Evolutionary conservation across 2,113 vertebrate genomes (phyloP), one percentile per base, ranked within the genome.

Genomic region (Cyanocitta stelleri): DNA sequence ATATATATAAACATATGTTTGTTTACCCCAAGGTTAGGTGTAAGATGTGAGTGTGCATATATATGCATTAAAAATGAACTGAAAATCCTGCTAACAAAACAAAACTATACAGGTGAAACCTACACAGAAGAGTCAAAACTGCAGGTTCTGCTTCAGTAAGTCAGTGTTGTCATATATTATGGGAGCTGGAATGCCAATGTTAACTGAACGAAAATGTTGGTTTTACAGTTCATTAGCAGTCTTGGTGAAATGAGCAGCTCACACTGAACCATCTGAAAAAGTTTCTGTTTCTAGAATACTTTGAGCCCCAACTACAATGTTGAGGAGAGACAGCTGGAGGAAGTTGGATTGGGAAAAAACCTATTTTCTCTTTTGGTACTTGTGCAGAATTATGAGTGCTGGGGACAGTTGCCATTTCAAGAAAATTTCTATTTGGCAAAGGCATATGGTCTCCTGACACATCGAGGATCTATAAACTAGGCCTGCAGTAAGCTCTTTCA

Each of bases 181-280:
- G 43, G 32, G 85, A 85, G 27, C 73, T 91, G 73, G 71, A 46
- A 94, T 91, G 69, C 75, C 37, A 8, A 7, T 97, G 80, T 77
- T 96, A 96, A 91, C 78, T 84, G 93, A 96, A 97, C 93, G 84
- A 75, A 91, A 96, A 85, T 96, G 87, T 91, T 98, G 67, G 63
- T 69, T 97, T 97, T 97, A 92, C 67, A 96, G 87, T 93, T 96
- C 91, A 82, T 97, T 96, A 90, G 13, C n/a, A 85, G 35, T 68
- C 74, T 73, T 94, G 52, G 84, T 96, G 55, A 85, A 94, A 93
- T 8, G 4, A 96, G 56, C 39, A 96, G 73, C 87, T 98, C 68
- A 52, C 49, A 35, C 71, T 91, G 69, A 95, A 67, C 66, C 19
- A 80, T 95, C 52, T 88, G 72, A 93, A 94, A 90, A 97, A 85